These are phyloP conservation scores for Anaspis maculata DNA, from an alignment of 2,888 invertebrate genomes.

Conservation along the genomic window DNA sequence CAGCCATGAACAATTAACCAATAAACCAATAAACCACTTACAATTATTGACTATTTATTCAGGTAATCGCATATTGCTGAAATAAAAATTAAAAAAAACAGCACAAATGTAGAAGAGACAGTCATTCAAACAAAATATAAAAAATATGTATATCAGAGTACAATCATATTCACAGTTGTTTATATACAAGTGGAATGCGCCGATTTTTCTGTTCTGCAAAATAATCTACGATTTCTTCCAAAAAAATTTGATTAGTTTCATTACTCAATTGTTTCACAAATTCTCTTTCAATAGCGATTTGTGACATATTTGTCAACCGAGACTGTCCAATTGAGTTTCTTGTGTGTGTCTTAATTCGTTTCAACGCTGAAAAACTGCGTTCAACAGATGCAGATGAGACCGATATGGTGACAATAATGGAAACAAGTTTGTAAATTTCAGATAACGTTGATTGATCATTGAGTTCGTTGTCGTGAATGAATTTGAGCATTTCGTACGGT, in stretches of 20 bases:
- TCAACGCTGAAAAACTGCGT: slow-evolving; percentile 12
- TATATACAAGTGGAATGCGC: neutral
- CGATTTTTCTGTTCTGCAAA: neutral
- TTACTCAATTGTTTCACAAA: slow-evolving; percentile 5
- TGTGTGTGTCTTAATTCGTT: slow-evolving; percentile 11
- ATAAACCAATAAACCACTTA: too few relatives aligned
- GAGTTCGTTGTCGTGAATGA: slow-evolving; percentile 6
- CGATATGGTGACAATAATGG: slow-evolving; percentile 9
- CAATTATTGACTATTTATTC: too few relatives aligned
- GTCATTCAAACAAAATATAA: neutral
- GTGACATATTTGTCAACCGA: slow-evolving; percentile 8
- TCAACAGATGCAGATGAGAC: slow-evolving; percentile 9
- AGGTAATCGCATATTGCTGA: neutral
- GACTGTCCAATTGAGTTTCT: slow-evolving; percentile 9
- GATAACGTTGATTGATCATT: slow-evolving; percentile 4
- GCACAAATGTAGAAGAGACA: neutral
- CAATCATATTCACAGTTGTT: neutral
- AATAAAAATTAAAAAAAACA: neutral
- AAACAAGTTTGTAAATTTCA: slow-evolving; percentile 10
- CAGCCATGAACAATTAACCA: too few relatives aligned
- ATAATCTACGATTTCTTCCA: neutral
- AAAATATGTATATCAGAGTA: neutral
- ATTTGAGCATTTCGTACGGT: slow-evolving; percentile 5
- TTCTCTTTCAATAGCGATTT: slow-evolving; percentile 7
- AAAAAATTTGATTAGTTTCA: neutral